Evolutionary conservation across 2,888 invertebrate genomes (phyloP), one percentile per base, ranked within the genome.

Genomic region (Ennomos erosarius): DNA sequence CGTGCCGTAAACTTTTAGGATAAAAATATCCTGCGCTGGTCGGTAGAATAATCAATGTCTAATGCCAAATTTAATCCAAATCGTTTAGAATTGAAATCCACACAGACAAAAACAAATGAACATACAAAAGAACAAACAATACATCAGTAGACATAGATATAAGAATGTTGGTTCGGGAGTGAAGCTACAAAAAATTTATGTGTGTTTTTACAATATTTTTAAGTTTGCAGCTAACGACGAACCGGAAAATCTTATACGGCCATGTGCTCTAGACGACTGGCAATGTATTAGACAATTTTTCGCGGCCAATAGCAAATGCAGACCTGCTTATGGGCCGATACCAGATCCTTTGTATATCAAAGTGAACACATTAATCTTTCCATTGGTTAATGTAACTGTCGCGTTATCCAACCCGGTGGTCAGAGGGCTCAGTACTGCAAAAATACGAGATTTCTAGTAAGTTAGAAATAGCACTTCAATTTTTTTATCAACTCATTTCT

Each of bases 201-300:
- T n/a, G n/a, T n/a, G n/a, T n/a, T n/a, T n/a, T n/a, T 6, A 8
- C 33, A 44, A 45, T n/a, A 4, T 11, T 33, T 40, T 10, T 44
- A 9, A 13, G 5, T 5, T 53, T 33, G 3, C 33, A 59, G 59
- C 55, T 11, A 55, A 59, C n/a, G 59, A 59, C 5, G 55, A 59
- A 47, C 47, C 51, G 9, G 67, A 64, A 33, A 54, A 64, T 16
- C 56, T 68, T 1, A 47, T 64, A 5, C 67, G 67, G 10, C 76
- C 76, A 6, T 77, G 76, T 36, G 51, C 63, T 10, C 39, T 60
- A 0, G 39, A 66, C 0, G 71, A 77, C 34, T 9, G 73, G 59
- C 67, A 71, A 50, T 77, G 76, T 26, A 74, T 77, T 34, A 65
- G 68, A 34, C 52, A 53, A 1, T 76, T 61, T 37, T 69, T 77